Conservation (phyloP, 92 coral and sea anemone genomes). For the Isaurus tuberculatus region DNA sequence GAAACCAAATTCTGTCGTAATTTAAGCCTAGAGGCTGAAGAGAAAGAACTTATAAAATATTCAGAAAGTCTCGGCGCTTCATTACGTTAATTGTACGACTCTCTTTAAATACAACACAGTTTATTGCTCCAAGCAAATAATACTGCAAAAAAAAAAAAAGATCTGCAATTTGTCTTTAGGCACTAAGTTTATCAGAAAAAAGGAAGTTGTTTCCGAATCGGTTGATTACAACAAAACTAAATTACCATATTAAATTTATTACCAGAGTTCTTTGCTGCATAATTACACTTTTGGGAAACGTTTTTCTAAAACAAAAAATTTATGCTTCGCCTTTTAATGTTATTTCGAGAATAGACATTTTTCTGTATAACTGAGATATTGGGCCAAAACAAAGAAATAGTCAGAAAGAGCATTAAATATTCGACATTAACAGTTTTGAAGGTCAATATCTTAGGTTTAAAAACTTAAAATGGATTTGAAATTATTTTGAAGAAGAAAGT, state of each 20-base stretch:
- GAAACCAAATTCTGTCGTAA: not conserved
- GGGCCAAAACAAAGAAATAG: not conserved
- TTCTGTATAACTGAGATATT: not conserved
- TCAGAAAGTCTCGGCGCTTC: constrained; percentile 35
- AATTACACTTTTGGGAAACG: constrained; percentile 32
- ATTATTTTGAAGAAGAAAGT: not conserved
- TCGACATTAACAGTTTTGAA: not conserved
- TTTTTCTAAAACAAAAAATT: not conserved
- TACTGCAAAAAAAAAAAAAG: not conserved
- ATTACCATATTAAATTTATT: constrained; percentile 5
- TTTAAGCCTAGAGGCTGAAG: constrained; percentile 2
- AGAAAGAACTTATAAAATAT: constrained; percentile 26
- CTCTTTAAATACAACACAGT: constrained; percentile 45
- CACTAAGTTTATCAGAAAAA: constrained; percentile 20
- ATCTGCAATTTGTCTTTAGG: constrained; percentile 19
- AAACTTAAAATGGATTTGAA: not conserved
- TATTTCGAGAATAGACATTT: not conserved
- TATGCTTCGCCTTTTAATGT: not conserved
- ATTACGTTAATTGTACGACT: constrained; percentile 25
- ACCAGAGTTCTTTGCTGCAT: not conserved
- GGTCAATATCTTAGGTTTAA: not conserved
- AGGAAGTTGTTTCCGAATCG: not conserved
- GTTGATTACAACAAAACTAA: not conserved
- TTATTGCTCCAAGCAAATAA: constrained; percentile 8
- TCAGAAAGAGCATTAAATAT: not conserved